Conservation (phyloP, 2,113 vertebrate genomes). For the Bambusicola thoracicus region DNA sequence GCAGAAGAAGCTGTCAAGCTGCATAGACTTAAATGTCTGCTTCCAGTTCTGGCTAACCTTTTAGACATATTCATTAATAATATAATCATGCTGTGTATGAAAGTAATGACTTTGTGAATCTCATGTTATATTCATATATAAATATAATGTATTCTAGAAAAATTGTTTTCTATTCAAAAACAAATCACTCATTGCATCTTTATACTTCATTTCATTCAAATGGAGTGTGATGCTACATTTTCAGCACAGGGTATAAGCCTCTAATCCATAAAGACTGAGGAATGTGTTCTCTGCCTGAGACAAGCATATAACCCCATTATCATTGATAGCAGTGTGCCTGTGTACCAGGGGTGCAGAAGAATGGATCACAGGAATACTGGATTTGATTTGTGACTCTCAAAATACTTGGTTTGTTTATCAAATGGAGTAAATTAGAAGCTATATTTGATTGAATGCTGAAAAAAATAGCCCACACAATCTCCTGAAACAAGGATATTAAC, state of each 20-base stretch:
- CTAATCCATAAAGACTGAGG: neutral
- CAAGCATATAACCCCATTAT: conserved; percentile 17
- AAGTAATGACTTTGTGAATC: neutral
- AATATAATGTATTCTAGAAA: neutral
- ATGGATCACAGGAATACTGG: neutral
- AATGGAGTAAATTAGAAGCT: conserved; percentile 34
- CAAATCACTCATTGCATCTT: neutral
- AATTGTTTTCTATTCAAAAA: neutral
- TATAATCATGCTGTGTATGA: neutral
- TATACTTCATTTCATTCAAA: neutral
- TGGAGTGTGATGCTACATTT: neutral
- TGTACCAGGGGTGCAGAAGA: neutral
- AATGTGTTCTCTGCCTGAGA: neutral
- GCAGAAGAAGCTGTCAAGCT: neutral
- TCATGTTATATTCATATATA: neutral
- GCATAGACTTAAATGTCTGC: neutral
- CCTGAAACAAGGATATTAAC: conserved; percentile 1
- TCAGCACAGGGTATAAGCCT: neutral
- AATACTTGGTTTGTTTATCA: neutral
- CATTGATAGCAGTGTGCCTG: neutral
- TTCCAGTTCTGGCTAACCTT: neutral
- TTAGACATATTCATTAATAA: rapidly evolving
- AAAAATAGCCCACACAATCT: neutral
- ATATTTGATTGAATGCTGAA: neutral
- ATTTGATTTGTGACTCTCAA: neutral